Evolutionary conservation across 2,888 invertebrate genomes (phyloP), one percentile per base, ranked within the genome.

Genomic region (Teinopalpus imperialis): DNA sequence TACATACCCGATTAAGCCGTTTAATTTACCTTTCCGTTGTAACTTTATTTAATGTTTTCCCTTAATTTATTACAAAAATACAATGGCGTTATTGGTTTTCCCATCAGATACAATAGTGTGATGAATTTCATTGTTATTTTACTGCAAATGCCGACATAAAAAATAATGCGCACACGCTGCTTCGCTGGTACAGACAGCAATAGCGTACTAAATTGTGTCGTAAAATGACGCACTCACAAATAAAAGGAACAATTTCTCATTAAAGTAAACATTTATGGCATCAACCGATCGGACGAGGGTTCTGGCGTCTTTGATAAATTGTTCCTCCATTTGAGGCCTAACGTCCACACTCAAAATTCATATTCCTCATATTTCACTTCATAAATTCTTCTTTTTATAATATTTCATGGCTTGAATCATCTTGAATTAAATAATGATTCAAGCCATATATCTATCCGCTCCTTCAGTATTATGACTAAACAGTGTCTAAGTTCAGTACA

Each of bases 201-300:
- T 78, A 72, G 71, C 64, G 66, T 72, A 73, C 66, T 76, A 77
- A 81, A 81, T 74, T 69, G 73, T 75, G 74, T 81, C 81, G 80
- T 83, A 85, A 83, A 85, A 82, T 79, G 81, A 78, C 74, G 69
- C 66, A 70, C 63, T 68, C 66, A 66, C 74, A 74, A 81, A 82
- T 81, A 81, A 80, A 82, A 85, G 74, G 81, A 81, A 80, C 79
- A 75, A 81, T 82, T 85, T 86, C 80, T 86, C 87, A 88, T 86
- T 85, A 86, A 88, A 87, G 85, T 85, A 87, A 87, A 87, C 87
- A 88, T 88, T 87, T 86, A 87, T 87, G 81, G 82, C 81, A 80
- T 86, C 83, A 83, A 81, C 75, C 83, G 81, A 83, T 86, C 81
- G 86, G 83, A 82, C 80, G 76, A 85, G 86, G 81, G 81, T 81